These are phyloP conservation scores for Callospermophilus lateralis DNA, from an alignment of 2,113 vertebrate species.

Conservation along the genomic window DNA sequence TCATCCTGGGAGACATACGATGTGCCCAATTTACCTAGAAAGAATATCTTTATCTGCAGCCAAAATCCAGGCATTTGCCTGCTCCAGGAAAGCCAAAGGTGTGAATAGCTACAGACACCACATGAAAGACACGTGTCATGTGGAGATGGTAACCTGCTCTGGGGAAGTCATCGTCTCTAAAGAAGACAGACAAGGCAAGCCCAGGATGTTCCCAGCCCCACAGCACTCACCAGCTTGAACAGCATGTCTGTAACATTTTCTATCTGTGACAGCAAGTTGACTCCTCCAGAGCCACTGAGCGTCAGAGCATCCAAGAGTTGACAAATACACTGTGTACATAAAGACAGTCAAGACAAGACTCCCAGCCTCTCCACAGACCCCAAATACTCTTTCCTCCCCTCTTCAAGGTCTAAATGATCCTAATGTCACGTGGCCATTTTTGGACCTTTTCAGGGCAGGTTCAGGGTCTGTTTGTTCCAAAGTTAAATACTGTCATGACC, in stretches of 20 bases:
- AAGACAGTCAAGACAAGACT: background rate
- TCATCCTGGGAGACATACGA: background rate
- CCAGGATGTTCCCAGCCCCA: background rate
- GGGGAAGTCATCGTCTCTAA: background rate
- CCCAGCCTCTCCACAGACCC: background rate
- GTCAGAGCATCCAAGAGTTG: constrained; percentile 40
- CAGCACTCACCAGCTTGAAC: background rate
- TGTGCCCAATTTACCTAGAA: background rate
- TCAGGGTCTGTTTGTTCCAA: background rate
- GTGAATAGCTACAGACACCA: background rate
- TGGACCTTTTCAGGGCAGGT: background rate
- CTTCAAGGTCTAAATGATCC: background rate
- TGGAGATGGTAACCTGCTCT: background rate
- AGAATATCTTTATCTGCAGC: background rate
- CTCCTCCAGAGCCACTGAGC: background rate
- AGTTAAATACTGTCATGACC: background rate
- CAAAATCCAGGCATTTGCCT: background rate
- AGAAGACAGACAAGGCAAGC: background rate
- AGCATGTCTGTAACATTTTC: background rate
- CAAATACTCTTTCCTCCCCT: background rate
- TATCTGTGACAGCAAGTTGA: constrained; percentile 32
- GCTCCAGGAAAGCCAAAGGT: background rate
- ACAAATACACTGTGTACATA: constrained; percentile 52
- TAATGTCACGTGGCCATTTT: background rate
- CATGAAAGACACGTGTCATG: background rate